Evolutionary conservation across 2,113 vertebrate genomes (phyloP).

Genomic region (Cepphus grylle): DNA sequence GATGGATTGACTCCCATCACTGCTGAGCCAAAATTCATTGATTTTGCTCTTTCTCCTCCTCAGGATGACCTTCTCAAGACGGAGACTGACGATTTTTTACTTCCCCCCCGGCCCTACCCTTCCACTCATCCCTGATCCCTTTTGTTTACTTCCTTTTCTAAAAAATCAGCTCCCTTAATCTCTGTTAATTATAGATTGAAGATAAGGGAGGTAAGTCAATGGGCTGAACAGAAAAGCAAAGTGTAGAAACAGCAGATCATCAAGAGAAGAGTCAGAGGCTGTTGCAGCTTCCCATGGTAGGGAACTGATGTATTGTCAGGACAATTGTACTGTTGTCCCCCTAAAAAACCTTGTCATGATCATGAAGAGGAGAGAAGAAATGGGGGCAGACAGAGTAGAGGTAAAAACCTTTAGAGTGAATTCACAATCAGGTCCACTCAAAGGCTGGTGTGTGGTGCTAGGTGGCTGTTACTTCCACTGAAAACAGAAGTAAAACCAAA

Average conservation of each 20-base stretch:
- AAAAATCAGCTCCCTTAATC: not conserved
- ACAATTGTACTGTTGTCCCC: rapidly evolving
- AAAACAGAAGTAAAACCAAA: not conserved
- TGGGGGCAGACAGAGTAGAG: not conserved
- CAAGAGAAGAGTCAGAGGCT: not conserved
- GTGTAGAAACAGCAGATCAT: not conserved
- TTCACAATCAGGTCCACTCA: not conserved
- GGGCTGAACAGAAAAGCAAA: not conserved
- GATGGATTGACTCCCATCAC: constrained; percentile 61
- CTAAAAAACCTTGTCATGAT: not conserved
- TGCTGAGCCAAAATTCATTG: constrained; percentile 25
- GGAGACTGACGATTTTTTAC: not conserved
- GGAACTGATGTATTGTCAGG: not conserved
- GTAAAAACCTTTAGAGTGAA: not conserved
- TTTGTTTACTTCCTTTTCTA: not conserved
- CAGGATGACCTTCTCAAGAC: constrained; percentile 45
- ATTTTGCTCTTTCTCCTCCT: constrained; percentile 22
- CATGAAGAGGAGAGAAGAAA: not conserved
- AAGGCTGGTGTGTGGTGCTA: not conserved
- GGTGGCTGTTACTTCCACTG: not conserved
- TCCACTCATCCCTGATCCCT: not conserved
- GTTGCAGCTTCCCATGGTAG: not conserved
- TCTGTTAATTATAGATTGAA: constrained; percentile 26
- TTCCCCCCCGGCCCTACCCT: not conserved
- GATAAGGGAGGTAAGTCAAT: constrained; percentile 1